Evolutionary conservation across 2,888 invertebrate genomes (phyloP).

Genomic region (Hypomecis punctinalis): DNA sequence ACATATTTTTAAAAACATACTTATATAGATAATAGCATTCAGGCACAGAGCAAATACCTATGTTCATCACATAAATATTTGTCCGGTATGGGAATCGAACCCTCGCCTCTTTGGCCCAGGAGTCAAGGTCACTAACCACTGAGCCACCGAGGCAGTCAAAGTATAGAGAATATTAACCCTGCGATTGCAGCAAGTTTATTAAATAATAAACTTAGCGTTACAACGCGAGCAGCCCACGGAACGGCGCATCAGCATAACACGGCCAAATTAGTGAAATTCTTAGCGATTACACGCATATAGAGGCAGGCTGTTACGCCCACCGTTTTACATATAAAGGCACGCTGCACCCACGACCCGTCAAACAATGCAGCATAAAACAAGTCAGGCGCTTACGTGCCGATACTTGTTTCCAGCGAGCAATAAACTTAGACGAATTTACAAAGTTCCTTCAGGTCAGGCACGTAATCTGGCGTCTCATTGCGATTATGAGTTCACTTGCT

Average conservation of each 20-base stretch:
- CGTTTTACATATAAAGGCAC: constrained; percentile 47
- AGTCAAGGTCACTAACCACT: too few relatives aligned
- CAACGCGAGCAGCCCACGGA: constrained; percentile 34
- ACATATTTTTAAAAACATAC: too few relatives aligned
- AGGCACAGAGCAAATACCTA: too few relatives aligned
- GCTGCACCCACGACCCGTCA: constrained; percentile 49
- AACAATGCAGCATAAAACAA: constrained; percentile 55
- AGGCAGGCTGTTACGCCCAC: constrained; percentile 36
- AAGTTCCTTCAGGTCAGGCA: not conserved
- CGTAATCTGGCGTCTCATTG: too few relatives aligned
- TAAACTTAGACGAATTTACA: constrained; percentile 35
- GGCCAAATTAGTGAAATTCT: constrained; percentile 45
- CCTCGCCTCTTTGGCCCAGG: too few relatives aligned
- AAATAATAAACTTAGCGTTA: constrained; percentile 20
- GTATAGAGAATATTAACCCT: not conserved
- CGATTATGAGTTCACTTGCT: too few relatives aligned
- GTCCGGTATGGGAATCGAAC: too few relatives aligned
- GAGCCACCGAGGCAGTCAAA: not conserved
- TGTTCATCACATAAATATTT: too few relatives aligned
- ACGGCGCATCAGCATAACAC: constrained; percentile 40
- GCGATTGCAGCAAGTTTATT: constrained; percentile 9
- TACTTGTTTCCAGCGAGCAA: constrained; percentile 41
- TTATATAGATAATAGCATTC: too few relatives aligned
- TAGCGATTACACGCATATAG: constrained; percentile 22
- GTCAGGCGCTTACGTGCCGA: constrained; percentile 46